Evolutionary conservation across 2,113 vertebrate genomes (phyloP), one percentile per base, ranked within the genome.

Genomic region (Otus sunia): DNA sequence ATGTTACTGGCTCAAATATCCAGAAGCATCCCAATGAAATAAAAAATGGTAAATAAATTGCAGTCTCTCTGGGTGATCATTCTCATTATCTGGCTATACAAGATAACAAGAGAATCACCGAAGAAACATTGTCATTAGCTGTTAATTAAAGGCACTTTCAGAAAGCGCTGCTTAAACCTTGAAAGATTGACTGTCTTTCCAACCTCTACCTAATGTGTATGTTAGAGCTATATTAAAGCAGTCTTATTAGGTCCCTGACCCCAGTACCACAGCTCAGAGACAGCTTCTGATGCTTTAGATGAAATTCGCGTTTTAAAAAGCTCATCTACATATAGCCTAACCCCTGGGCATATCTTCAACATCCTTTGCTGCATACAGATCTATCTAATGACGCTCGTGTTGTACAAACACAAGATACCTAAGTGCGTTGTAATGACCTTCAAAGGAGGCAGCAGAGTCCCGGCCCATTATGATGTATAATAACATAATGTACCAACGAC

Each of bases 31-130:
- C 43, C 80, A 80, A 25, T 45, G 34, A 96, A 92, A 94, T 68
- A 86, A 94, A 90, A 95, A 94, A 92, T 15, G 55, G 84, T 79
- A 95, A 95, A 96, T 79, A 94, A 94, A 95, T 91, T 18, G 14
- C 80, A 75, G 22, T 75, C 76, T 94, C 86, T 94, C 60, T 53
- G 63, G 36, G 37, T 78, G 88, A 96, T 72, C 49, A 84, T 41
- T 91, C 60, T 91, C 83, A 72, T 97, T 94, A 96, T 89, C 69
- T 92, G 88, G 34, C 64, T 87, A 27, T 19, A 91, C 20, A 92
- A 85, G 68, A 92, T 60, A 91, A 78, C 0, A 3, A 87, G 45
- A 88, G 32, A 92, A 80, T 66, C 78, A 88, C 29, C 2, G 2
- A 66, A 88, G 63, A 84, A 96, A 84, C 59, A 43, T 43, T 91